These are phyloP conservation scores for Zaprionus bogoriensis DNA, from an alignment of 2,888 invertebrate species.

Conservation along the genomic window DNA sequence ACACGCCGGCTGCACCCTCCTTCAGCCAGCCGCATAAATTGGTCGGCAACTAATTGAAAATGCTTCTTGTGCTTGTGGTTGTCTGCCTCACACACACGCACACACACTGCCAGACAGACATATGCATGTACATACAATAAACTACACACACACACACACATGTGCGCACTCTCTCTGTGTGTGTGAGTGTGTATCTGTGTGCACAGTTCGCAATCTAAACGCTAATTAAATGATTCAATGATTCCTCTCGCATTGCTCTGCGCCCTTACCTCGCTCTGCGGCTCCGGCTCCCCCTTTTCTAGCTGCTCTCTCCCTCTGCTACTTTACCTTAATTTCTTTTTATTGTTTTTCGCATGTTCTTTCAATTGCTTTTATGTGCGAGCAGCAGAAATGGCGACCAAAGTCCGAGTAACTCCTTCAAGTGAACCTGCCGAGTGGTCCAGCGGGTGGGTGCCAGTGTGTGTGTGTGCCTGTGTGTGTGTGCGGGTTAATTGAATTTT, in stretches of 20 bases:
- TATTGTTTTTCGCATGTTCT: constrained; percentile 78
- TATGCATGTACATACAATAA: constrained; percentile 50
- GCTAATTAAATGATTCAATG: constrained; percentile 83
- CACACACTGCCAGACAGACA: constrained; percentile 4
- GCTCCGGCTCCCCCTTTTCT: background rate
- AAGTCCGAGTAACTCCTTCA: constrained; percentile 60
- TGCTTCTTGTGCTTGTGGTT: constrained; percentile 64
- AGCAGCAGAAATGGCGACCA: constrained; percentile 46
- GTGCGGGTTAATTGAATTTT: constrained; percentile 73
- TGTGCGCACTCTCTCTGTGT: constrained; percentile 2
- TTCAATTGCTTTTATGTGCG: constrained; percentile 76
- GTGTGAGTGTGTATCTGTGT: constrained; percentile 26
- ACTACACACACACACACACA: constrained; percentile 31
- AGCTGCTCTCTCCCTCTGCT: constrained; percentile 27
- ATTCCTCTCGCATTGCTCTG: constrained; percentile 51
- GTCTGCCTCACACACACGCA: constrained; percentile 27
- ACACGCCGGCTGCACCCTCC: background rate
- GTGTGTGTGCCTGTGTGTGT: constrained; percentile 27
- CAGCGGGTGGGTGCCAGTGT: constrained; percentile 6
- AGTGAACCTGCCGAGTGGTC: constrained; percentile 35
- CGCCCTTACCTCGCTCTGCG: constrained; percentile 6
- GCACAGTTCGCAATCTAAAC: constrained; percentile 73
- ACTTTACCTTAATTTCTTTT: constrained; percentile 79
- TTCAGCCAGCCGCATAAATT: constrained; percentile 68
- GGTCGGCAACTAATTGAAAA: constrained; percentile 78